phyloP scores from a whole-genome alignment of 2,797 vertebrate genomes.

The Delichon dasypus region DNA sequence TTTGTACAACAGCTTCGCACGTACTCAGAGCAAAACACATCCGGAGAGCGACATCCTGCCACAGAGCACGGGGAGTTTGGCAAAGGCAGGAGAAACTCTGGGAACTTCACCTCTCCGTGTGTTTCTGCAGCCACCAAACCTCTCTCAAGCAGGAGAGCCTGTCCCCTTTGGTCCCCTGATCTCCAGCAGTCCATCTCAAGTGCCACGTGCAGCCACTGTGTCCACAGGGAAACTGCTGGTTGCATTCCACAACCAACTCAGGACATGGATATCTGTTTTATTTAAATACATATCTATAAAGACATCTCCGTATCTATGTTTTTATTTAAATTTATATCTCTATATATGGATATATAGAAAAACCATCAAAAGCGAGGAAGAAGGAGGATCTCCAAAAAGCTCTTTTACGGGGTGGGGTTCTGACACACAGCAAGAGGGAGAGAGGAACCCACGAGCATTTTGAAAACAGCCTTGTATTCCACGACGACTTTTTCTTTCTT shows the following conservation, averaged over 20 bases:
- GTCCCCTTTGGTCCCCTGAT: neutral
- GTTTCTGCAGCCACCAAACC: neutral
- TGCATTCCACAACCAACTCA: neutral
- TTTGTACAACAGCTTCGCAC: neutral
- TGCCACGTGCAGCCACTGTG: neutral
- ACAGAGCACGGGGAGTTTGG: fast-evolving
- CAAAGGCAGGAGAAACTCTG: neutral
- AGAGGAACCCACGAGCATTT: neutral
- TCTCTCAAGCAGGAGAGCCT: fast-evolving
- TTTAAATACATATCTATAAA: neutral
- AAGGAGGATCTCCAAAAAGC: neutral
- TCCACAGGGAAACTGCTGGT: neutral
- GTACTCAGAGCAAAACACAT: neutral
- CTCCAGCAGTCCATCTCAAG: fast-evolving
- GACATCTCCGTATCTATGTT: neutral
- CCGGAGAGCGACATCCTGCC: neutral
- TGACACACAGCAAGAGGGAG: neutral
- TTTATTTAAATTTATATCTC: neutral
- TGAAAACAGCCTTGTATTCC: neutral
- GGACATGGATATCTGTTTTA: neutral
- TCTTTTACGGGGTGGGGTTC: neutral
- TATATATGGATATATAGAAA: neutral
- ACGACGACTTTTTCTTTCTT: neutral
- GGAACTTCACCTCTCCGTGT: neutral
- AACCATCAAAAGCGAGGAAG: neutral